Evolutionary conservation across 2,797 vertebrate genomes (phyloP).

Genomic region (Cirrhinus mrigala): DNA sequence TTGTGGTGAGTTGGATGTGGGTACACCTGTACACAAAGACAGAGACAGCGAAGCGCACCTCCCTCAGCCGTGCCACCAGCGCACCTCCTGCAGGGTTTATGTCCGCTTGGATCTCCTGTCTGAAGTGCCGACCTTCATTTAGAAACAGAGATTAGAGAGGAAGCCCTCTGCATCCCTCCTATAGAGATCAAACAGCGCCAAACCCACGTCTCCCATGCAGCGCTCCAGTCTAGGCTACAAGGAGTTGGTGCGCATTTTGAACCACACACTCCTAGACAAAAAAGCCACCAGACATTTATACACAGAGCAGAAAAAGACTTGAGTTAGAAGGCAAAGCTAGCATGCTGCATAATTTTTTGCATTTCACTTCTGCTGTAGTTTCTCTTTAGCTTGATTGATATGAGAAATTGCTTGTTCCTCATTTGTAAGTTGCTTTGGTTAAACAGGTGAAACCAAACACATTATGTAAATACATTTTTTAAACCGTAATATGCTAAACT

Average conservation of each 20-base stretch:
- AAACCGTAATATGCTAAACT: not conserved
- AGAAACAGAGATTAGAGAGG: constrained; percentile 72
- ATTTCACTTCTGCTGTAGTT: not conserved
- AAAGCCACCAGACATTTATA: not conserved
- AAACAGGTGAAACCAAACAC: not conserved
- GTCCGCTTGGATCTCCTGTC: constrained; percentile 51
- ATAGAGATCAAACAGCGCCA: constrained; percentile 59
- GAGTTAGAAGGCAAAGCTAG: not conserved
- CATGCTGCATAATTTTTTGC: not conserved
- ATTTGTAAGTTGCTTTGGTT: constrained; percentile 14
- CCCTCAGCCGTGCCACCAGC: constrained; percentile 32
- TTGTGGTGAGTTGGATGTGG: constrained; percentile 64
- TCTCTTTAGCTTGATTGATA: not conserved
- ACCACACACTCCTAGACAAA: constrained; percentile 21
- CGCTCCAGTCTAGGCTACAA: constrained; percentile 46
- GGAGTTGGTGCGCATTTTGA: constrained; percentile 18
- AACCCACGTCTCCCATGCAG: constrained; percentile 48
- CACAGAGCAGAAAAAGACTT: not conserved
- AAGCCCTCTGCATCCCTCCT: constrained; percentile 68
- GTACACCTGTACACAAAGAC: constrained; percentile 51
- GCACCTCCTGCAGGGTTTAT: constrained; percentile 55
- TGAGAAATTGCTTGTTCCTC: not conserved
- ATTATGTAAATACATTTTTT: constrained; percentile 3
- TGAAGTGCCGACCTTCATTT: constrained; percentile 59
- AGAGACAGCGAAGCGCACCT: constrained; percentile 1